Base-by-base conservation (phyloP, 2,113 vertebrate species). In the Dasyornis broadbenti region DNA sequence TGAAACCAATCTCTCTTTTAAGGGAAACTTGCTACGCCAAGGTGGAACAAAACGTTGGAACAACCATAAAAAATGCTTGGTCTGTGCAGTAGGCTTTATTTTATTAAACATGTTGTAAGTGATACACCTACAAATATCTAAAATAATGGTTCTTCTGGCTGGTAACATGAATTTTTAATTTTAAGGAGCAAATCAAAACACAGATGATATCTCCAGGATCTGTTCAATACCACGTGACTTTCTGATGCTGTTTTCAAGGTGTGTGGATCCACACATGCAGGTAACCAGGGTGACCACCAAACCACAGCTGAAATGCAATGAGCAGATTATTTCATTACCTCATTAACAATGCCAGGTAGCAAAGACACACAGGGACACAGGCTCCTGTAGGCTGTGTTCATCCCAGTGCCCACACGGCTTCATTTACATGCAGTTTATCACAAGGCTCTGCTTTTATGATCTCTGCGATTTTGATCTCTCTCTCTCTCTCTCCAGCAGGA, bases 301-400 rank as follows among this genome's bases (percentile, higher is more conserved):
- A 59, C 53, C 44, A 61, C 45, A 69, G 39, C 72, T 45, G 64
- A 86, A 78, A 28, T 33, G 45, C 8, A 20, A 22, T 5, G 17
- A 68, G 23, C 3, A 20, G 28, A 45, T 61, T 61, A 45, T 37
- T 39, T 69, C 8, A n/a, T 86, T 45, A 9, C 47, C 23, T 78
- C 8, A 2, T 50, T 60, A 19, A 23, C 64, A 20, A 13, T 0
- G 1, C 30, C 1, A 2, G 6, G 22, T 21, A 27, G 33, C 45
- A 86, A 27, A 60, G 63, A 44, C 45, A 30, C 52, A 3, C 4
- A 10, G 35, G 35, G 23, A 27, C 68, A 45, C 13, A 15, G 28
- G 10, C 33, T 45, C 28, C 44, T 45, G 44, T 4, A 23, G 56
- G 63, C 31, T n/a, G 31, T n/a, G 64, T 2, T 9, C 44, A 68